Percentiles rank a stretch among this genome's conserved stretches.
Conservation (phyloP, 2,797 vertebrate genomes). For the Lepilemur ruficaudatus region DNA sequence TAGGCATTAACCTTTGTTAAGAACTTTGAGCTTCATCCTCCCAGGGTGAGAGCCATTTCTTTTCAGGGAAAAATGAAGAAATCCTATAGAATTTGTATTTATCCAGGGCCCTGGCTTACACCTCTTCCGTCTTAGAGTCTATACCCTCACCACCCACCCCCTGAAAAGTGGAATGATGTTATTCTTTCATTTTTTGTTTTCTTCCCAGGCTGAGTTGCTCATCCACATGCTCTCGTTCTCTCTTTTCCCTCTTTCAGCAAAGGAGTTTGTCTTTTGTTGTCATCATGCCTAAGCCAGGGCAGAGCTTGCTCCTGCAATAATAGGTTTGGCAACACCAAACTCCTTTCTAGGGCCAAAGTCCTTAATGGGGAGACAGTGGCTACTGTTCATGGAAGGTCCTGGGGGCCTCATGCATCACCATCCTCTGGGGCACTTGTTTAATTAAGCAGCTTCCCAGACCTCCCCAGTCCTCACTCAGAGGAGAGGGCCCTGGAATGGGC, state of each 20-base stretch:
- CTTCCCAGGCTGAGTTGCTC: not conserved
- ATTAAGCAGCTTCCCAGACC: not conserved
- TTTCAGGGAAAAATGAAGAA: not conserved
- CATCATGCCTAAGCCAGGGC: not conserved
- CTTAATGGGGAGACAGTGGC: not conserved
- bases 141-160: not conserved
- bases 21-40: not conserved
- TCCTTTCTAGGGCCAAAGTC: constrained; percentile 7
- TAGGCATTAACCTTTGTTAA: not conserved
- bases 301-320: constrained; percentile 10
- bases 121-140: not conserved
- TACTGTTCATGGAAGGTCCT: not conserved
- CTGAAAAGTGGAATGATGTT: not conserved
- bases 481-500: not conserved
- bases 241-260: constrained; percentile 23
- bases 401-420: not conserved
- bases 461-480: not conserved
- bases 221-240: not conserved
- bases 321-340: not conserved
- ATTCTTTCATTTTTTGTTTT: not conserved
- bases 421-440: not conserved
- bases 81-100: not conserved
- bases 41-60: not conserved
- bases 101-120: not conserved
- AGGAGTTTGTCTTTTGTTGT: not conserved